Conservation (phyloP, 2,888 invertebrate species). For the Nezara viridula region DNA sequence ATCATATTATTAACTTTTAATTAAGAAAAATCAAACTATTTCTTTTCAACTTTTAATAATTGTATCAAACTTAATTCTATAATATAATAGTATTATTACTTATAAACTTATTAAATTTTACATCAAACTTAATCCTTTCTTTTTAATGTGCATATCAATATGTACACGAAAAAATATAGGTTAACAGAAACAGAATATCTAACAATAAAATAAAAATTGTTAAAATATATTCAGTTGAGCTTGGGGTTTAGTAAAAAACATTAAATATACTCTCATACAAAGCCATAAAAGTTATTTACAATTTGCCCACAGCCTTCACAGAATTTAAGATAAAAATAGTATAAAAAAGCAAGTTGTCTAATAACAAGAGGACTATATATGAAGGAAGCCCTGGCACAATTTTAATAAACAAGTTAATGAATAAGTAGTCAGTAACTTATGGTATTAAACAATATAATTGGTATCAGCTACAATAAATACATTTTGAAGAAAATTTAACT, state of each 20-base stretch:
- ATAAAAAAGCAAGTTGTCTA: background rate
- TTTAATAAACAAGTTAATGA: background rate
- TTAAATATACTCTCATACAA: slow-evolving; percentile 3
- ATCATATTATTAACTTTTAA: background rate
- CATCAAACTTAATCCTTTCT: background rate
- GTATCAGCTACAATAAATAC: background rate
- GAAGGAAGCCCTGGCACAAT: slow-evolving; percentile 16
- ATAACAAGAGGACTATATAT: background rate
- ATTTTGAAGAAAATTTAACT: background rate
- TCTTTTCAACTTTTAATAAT: background rate
- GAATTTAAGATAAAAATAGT: background rate
- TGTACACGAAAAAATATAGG: background rate
- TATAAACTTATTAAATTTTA: background rate
- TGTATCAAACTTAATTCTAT: slow-evolving; percentile 4
- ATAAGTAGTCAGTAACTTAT: background rate
- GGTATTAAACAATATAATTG: background rate
- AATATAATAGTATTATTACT: background rate
- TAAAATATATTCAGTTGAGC: slow-evolving; percentile 23
- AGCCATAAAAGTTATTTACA: slow-evolving; percentile 15
- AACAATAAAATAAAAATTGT: background rate
- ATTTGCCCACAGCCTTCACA: slow-evolving; percentile 28
- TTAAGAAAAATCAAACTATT: background rate
- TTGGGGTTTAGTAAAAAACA: background rate
- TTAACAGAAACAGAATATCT: background rate
- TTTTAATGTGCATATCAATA: background rate